Evolutionary conservation across 1,140 invertebrate species (phyloP).

Genomic region (Zaprionus camerounensis): DNA sequence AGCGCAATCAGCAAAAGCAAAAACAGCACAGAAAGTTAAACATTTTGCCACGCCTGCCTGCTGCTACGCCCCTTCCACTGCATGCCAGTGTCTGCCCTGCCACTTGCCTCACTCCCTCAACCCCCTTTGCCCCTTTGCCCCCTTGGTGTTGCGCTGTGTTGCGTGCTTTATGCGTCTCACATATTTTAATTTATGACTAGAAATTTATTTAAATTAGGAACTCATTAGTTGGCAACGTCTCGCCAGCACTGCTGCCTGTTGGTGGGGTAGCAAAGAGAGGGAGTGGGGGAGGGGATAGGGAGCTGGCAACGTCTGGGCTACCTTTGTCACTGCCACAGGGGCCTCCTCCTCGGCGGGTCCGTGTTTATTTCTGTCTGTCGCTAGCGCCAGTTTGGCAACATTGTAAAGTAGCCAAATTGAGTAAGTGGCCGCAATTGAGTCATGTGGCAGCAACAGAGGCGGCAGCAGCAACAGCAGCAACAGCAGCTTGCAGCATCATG

Average conservation of each 20-base stretch:
- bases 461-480: slow-evolving; percentile 14
- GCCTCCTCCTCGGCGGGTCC: not conserved
- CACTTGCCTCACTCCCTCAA: slow-evolving; percentile 4
- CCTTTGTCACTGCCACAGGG: slow-evolving; percentile 49
- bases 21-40: slow-evolving; percentile 19
- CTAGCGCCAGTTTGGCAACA: slow-evolving; percentile 67
- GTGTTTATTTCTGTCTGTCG: slow-evolving; percentile 66
- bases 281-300: not conserved
- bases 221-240: slow-evolving; percentile 74
- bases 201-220: slow-evolving; percentile 84
- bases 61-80: not conserved
- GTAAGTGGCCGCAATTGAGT: slow-evolving; percentile 75
- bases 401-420: slow-evolving; percentile 71
- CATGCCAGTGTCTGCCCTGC: slow-evolving; percentile 5
- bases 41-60: slow-evolving; percentile 21
- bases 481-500: slow-evolving; percentile 29
- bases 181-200: slow-evolving; percentile 82
- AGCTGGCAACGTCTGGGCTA: slow-evolving; percentile 6
- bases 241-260: not conserved
- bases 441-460: slow-evolving; percentile 48
- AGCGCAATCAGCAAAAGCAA: slow-evolving; percentile 3
- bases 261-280: not conserved
- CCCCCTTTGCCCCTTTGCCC: not conserved
- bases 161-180: slow-evolving; percentile 61
- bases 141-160: slow-evolving; percentile 11